Base-by-base conservation (phyloP, 2,797 vertebrate species). In the Clarias platycephalus region DNA sequence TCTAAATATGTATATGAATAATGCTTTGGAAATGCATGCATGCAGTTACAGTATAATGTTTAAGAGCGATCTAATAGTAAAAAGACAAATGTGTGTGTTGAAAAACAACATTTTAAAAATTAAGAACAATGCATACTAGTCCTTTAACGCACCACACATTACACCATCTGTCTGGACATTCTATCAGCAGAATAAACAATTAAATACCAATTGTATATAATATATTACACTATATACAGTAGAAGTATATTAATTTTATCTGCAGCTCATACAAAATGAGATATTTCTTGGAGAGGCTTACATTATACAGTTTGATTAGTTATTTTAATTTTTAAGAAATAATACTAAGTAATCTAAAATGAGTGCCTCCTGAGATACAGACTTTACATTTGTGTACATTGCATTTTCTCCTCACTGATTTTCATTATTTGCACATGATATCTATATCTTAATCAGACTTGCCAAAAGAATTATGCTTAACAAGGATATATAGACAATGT, bases 1-100 rank as follows among this genome's bases (percentile, higher is more conserved):
- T 75, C 63, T 34, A 82, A 83, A 80, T 81, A 82, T 76, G 4
- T 13, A 28, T 49, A 75, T 16, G 22, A 34, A 77, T 62, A 34
- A 63, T 28, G 15, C 49, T 67, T 64, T 40, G 63, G 26, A 66
- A 34, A 31, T 22, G 15, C 44, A 22, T 40, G 40, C 4, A 49
- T 40, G 20, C 67, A 24, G 22, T 44, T 3, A 44, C 40, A 9
- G 40, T 44, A 77, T 15, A 31, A 57, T 31, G 5, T 31, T 53
- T 16, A 75, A 75, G 49, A 26, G n/a, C 28, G 44, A 53, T 3
- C n/a, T 53, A 26, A 5, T 26, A 28, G 40, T 71, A n/a, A 13
- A 44, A 74, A 74, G 5, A 20, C 5, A 75, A 75, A 22, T 49
- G 6, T 28, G 13, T 40, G 1, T 26, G 20, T 7, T 44, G 72